phyloP scores from a whole-genome alignment of 2,797 vertebrate genomes.

The Sebastes ruberrimus region DNA sequence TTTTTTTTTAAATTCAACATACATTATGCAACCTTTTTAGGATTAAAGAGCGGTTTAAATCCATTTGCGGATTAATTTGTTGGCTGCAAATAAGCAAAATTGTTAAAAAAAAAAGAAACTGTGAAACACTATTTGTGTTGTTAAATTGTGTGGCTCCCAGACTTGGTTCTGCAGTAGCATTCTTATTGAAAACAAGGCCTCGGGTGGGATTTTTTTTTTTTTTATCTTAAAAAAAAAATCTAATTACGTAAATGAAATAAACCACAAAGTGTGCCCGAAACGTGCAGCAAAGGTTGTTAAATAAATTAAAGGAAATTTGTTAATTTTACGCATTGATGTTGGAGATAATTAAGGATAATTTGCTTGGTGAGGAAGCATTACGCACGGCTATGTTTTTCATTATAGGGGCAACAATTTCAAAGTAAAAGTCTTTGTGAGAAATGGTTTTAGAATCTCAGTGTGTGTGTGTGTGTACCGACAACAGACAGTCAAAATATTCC shows the following conservation, averaged over 20 bases:
- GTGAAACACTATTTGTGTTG: neutral
- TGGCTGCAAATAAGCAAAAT: neutral
- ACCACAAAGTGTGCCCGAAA: neutral
- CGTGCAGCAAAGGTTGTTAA: neutral
- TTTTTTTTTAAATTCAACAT: neutral
- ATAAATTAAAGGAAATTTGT: neutral
- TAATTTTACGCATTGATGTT: neutral
- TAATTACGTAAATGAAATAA: neutral
- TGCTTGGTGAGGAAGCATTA: neutral
- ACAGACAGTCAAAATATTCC: conserved; percentile 30
- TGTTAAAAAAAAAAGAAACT: no score
- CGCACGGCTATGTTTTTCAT: neutral
- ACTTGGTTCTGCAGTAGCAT: neutral
- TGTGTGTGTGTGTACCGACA: neutral
- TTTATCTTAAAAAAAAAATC: neutral
- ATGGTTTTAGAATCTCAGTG: neutral
- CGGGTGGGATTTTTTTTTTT: neutral
- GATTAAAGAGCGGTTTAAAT: neutral
- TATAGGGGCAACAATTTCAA: neutral
- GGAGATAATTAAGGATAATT: neutral
- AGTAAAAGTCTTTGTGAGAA: neutral
- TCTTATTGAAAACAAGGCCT: neutral
- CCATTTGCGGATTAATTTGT: neutral
- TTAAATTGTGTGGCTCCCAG: neutral
- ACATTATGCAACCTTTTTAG: neutral